phyloP scores from a whole-genome alignment of 2,888 invertebrate species.

The Ormyrus labotus region DNA sequence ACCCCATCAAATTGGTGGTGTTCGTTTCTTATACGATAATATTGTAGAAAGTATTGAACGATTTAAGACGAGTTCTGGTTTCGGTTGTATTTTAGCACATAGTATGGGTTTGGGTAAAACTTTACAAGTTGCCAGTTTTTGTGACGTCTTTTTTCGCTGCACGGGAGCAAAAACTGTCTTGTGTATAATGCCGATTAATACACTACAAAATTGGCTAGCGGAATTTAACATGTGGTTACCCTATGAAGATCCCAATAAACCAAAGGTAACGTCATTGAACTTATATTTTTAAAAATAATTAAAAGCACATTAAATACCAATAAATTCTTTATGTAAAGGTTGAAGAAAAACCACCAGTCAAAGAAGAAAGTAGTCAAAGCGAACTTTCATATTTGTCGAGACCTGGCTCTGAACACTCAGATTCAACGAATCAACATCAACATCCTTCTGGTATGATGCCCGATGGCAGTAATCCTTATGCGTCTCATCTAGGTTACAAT shows the following conservation, averaged over 20 bases:
- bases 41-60: constrained; percentile 94
- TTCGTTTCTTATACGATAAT: constrained; percentile 96
- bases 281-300: no score
- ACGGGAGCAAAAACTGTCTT: constrained; percentile 92
- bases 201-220: constrained; percentile 97
- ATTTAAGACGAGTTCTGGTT: constrained; percentile 88
- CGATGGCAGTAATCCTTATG: constrained; percentile 61
- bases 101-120: constrained; percentile 99
- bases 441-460: constrained; percentile 63
- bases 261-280: constrained; percentile 49
- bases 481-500: constrained; percentile 65
- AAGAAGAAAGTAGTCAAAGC: constrained; percentile 70
- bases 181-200: constrained; percentile 99
- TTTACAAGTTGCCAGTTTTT: constrained; percentile 95
- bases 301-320: background rate
- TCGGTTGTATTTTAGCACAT: constrained; percentile 98
- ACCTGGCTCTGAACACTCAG: constrained; percentile 61
- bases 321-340: constrained; percentile 27
- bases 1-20: constrained; percentile 98
- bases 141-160: constrained; percentile 95
- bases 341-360: constrained; percentile 60
- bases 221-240: constrained; percentile 99
- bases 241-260: constrained; percentile 77
- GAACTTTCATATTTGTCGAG: constrained; percentile 68
- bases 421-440: constrained; percentile 63